Evolutionary conservation across 2,888 invertebrate genomes (phyloP), one percentile per base, ranked within the genome.

Genomic region (Acleris emargana): DNA sequence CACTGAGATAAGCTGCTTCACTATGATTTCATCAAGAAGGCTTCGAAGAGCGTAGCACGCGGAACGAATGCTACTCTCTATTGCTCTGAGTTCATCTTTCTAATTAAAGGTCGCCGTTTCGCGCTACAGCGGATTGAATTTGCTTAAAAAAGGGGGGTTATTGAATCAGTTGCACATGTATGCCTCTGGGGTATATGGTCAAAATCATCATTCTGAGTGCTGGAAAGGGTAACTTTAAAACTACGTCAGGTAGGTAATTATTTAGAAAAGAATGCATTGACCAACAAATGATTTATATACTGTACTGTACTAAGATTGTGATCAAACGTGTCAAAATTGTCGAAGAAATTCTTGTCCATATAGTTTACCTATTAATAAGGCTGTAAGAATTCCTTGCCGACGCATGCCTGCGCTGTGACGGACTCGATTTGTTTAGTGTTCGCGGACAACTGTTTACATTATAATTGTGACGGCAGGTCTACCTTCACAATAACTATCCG

Each of bases 401-500:
- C 17, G 55, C 20, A 43, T 22, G 13, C 18, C 20, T 20, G 47
- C 45, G 43, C 17, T 58, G 53, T 38, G 52, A 58, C 52, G 52
- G 20, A 51, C 58, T 25, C 45, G 43, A 45, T 45, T 45, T 45
- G 60, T 60, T 60, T 52, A 60, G 16, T n/a, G 45, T 45, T 45
- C 52, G 43, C 43, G 43, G 18, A 52, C 43, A 18, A 6, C 52
- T 60, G 60, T 60, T 60, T 60, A 60, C 28, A 28, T 52, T 60
- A 45, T 18, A 9, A 18, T 17, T 45, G 1, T 45, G 45, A 45
- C 45, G 45, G 22, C 50, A 51, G 50, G 50, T 45, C 45, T 17
- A 45, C 45, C 45, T n/a, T 45, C 5, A 45, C 45, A 45, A 45
- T 45, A 45, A 45, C 45, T 45, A n/a, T 45, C 43, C 45, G 45